Percentiles rank a stretch among this genome's conserved stretches.
phyloP scores from a whole-genome alignment of 2,797 vertebrate species.

The Dryobates pubescens region DNA sequence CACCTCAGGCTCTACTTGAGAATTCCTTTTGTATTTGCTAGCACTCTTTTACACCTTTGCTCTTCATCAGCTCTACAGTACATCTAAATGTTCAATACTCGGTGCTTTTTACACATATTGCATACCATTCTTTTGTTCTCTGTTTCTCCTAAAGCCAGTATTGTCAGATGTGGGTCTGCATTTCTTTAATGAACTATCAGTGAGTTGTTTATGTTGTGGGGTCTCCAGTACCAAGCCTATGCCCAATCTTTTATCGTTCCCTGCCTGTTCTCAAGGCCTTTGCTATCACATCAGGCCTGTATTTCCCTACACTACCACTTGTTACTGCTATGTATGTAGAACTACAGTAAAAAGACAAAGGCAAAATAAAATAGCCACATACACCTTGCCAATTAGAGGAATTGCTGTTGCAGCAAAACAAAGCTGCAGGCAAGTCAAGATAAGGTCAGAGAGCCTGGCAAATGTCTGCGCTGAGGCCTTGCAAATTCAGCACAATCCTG shows the following conservation, averaged over 20 bases:
- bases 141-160: neutral
- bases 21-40: neutral
- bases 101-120: neutral
- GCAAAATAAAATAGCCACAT: constrained; percentile 3
- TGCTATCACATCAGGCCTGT: neutral
- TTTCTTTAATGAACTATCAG: neutral
- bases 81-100: neutral
- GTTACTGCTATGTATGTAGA: neutral
- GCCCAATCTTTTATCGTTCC: neutral
- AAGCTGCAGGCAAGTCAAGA: neutral
- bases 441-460: neutral
- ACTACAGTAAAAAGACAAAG: neutral
- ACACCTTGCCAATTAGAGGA: constrained; percentile 14
- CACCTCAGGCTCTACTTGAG: neutral
- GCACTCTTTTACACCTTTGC: neutral
- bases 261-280: neutral
- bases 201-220: neutral
- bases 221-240: neutral
- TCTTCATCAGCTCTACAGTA: neutral
- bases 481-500: neutral
- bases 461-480: neutral
- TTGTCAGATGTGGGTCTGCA: neutral
- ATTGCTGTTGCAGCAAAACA: neutral
- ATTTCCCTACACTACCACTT: neutral
- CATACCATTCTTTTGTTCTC: neutral